These are phyloP conservation scores for Aporophyla lueneburgensis DNA, from an alignment of 2,888 invertebrate species.

Conservation along the genomic window DNA sequence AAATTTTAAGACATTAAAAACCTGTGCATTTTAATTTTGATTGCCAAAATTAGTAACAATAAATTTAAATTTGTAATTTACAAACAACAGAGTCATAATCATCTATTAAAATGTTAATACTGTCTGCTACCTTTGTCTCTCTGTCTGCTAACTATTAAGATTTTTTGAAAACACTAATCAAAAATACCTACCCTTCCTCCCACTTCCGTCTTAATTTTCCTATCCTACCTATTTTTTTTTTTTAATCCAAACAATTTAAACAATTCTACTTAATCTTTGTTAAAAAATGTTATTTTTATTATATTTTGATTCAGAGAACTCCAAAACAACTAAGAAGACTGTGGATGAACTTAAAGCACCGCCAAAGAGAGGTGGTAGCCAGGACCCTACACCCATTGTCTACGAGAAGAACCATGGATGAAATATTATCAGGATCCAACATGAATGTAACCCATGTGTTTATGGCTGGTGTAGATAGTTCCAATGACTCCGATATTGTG, in stretches of 20 bases:
- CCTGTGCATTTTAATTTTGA: neutral
- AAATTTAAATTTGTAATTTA: neutral
- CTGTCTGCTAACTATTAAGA: no score
- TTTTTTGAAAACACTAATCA: no score
- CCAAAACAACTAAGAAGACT: constrained; percentile 45
- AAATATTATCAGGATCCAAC: constrained; percentile 14
- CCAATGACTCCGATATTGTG: constrained; percentile 39
- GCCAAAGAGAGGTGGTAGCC: constrained; percentile 10
- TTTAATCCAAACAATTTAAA: no score
- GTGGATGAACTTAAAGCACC: constrained; percentile 54
- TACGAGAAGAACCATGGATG: neutral
- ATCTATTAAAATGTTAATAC: neutral
- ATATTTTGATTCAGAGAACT: constrained; percentile 39
- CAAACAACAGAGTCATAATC: neutral
- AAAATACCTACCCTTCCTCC: no score
- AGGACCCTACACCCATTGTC: neutral
- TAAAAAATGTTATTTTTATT: no score
- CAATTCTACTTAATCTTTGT: no score
- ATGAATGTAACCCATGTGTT: neutral
- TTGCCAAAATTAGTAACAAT: neutral
- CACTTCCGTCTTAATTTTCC: no score
- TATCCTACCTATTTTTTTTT: no score
- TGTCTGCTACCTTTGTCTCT: neutral
- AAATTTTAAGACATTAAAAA: neutral
- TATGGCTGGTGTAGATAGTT: constrained; percentile 12